Conservation (phyloP, 2,113 vertebrate species). For the Cavia aperea region DNA sequence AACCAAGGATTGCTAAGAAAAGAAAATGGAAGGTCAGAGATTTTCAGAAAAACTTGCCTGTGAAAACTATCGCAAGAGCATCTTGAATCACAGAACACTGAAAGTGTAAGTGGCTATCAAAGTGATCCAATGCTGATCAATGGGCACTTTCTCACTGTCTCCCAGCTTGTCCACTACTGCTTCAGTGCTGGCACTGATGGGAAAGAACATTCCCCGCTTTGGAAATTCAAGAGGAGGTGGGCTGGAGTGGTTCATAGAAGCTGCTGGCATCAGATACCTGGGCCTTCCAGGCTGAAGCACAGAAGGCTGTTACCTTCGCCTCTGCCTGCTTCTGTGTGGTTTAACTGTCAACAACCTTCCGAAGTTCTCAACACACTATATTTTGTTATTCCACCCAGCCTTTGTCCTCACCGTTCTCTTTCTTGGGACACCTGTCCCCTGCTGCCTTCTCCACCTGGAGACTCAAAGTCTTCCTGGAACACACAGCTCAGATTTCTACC, state of each 20-base stretch:
- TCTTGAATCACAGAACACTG: conserved; percentile 10
- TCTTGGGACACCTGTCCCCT: neutral
- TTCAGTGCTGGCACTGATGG: neutral
- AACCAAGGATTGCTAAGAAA: conserved; percentile 30
- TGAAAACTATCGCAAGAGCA: neutral
- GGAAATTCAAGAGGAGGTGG: neutral
- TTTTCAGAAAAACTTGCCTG: conserved; percentile 24
- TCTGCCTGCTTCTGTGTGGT: neutral
- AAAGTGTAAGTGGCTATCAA: neutral
- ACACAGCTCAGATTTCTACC: neutral
- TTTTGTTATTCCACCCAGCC: neutral
- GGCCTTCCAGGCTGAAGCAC: neutral
- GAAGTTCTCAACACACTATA: neutral
- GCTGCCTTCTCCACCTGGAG: neutral
- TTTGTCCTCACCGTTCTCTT: neutral
- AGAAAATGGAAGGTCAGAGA: conserved; percentile 45
- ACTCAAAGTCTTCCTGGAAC: neutral
- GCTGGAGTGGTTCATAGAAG: neutral
- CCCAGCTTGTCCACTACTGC: neutral
- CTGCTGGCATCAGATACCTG: neutral
- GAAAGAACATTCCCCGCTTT: neutral
- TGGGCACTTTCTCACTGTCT: neutral
- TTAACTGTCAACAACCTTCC: neutral
- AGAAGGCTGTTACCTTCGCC: neutral
- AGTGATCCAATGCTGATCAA: neutral